These are phyloP conservation scores for Diprion similis DNA, from an alignment of 1,140 invertebrate species.

Conservation along the genomic window DNA sequence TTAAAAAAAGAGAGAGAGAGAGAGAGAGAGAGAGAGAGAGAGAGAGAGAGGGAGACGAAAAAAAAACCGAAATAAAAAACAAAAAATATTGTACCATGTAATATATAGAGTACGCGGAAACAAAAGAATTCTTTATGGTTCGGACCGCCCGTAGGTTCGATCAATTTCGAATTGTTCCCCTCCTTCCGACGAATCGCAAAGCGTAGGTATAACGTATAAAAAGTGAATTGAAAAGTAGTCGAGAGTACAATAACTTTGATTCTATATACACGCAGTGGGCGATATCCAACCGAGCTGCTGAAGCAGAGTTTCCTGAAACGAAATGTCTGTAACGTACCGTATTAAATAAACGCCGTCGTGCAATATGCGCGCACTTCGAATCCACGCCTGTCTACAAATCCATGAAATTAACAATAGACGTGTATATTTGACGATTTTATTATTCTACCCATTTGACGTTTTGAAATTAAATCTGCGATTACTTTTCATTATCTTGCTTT, in stretches of 20 bases:
- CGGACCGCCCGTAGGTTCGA: neutral
- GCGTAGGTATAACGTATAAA: too few relatives aligned
- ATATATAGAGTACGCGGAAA: neutral
- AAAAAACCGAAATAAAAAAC: neutral
- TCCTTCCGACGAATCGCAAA: neutral
- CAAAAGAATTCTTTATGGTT: slow-evolving; percentile 2
- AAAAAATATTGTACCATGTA: neutral
- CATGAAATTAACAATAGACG: too few relatives aligned
- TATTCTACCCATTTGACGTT: too few relatives aligned
- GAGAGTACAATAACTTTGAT: slow-evolving; percentile 7
- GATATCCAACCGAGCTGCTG: neutral
- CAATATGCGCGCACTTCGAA: too few relatives aligned
- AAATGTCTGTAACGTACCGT: too few relatives aligned
- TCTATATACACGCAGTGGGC: neutral
- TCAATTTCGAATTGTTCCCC: neutral
- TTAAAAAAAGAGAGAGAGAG: too few relatives aligned
- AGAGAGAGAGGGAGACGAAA: neutral
- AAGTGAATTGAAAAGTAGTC: neutral
- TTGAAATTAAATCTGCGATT: too few relatives aligned
- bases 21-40: neutral
- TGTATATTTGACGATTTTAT: too few relatives aligned
- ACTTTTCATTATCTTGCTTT: too few relatives aligned
- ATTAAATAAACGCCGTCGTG: too few relatives aligned
- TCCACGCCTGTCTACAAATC: too few relatives aligned
- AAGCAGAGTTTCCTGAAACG: neutral